Evolutionary conservation across 2,797 vertebrate genomes (phyloP).

Genomic region (Phataginus tetradactyla): DNA sequence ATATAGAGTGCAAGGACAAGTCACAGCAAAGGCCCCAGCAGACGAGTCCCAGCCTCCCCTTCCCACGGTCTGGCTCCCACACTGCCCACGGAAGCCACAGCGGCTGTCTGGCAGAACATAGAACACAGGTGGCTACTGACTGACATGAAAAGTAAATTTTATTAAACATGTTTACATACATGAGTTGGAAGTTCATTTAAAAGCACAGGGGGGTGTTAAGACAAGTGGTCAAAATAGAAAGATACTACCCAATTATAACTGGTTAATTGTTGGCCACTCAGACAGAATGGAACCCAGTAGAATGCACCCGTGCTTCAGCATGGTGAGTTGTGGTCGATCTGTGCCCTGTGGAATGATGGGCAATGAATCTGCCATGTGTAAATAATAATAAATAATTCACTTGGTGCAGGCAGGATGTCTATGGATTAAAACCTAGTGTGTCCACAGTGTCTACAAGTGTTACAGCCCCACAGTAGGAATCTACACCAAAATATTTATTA

Average conservation of each 20-base stretch:
- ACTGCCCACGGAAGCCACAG: conserved; percentile 66
- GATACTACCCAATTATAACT: conserved; percentile 89
- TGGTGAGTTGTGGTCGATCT: conserved; percentile 88
- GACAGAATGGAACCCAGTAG: conserved; percentile 88
- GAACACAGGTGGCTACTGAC: conserved; percentile 89
- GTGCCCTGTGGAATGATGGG: conserved; percentile 87
- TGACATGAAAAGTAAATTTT: conserved; percentile 96
- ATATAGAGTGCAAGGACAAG: conserved; percentile 76
- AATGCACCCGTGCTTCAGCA: conserved; percentile 88
- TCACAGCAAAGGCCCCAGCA: conserved; percentile 56
- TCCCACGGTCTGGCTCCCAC: conserved; percentile 34
- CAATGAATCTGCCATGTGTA: conserved; percentile 90
- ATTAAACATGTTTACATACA: conserved; percentile 95
- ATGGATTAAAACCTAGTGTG: conserved; percentile 91
- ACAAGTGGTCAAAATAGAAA: conserved; percentile 91
- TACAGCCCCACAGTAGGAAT: conserved; percentile 91
- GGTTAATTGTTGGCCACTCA: conserved; percentile 88
- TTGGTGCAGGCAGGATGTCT: conserved; percentile 92
- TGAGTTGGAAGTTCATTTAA: conserved; percentile 93
- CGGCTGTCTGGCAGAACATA: conserved; percentile 78
- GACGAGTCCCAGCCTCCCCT: conserved; percentile 57
- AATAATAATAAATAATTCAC: conserved; percentile 92
- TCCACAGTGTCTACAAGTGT: conserved; percentile 91
- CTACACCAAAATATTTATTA: conserved; percentile 94
- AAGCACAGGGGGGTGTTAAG: conserved; percentile 93